Evolutionary conservation across 2,888 invertebrate species (phyloP), one percentile per base, ranked within the genome.

Genomic region (Cryptocephalus moraei): DNA sequence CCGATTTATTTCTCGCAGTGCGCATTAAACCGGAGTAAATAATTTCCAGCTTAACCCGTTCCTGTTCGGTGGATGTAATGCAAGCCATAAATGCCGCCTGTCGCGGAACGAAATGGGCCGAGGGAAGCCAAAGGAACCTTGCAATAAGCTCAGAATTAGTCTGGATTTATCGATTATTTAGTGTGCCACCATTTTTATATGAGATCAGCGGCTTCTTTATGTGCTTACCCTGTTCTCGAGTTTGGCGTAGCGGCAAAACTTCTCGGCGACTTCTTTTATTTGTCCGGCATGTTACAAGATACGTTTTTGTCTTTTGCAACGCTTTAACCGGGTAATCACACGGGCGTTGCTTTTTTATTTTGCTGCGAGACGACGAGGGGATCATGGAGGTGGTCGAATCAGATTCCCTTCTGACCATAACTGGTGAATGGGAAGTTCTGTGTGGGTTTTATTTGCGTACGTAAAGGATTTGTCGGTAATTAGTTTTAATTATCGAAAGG

Each of bases 131-230:
- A 54, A 56, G 56, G 56, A 52, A 49, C 53, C 52, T 53, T 55
- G 64, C 66, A 66, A 65, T 67, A 66, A 66, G 65, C 65, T 62
- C 62, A 55, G 66, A 67, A 68, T 68, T 68, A 67, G 68, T 66
- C 65, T 60, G 66, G 66, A 67, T 68, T 67, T 67, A 68, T 68
- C 65, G 66, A 68, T 68, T 66, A 64, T 63, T 63, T 62, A 64
- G 62, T 61, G 61, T 60, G 62, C 64, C 62, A 64, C 62, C 64
- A 65, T 66, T 67, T 66, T 67, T 66, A 65, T 62, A 58, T 50
- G 56, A 56, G 62, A 65, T 61, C 62, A 61, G 63, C 61, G 64
- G 60, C 59, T 59, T 58, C 57, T 63, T 62, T 61, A 57, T 60
- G 57, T 55, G 54, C 56, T 58, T 53, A 57, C 56, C 50, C 46